phyloP scores from a whole-genome alignment of 1,140 invertebrate species.

The Yoshiicerus persimilis region DNA sequence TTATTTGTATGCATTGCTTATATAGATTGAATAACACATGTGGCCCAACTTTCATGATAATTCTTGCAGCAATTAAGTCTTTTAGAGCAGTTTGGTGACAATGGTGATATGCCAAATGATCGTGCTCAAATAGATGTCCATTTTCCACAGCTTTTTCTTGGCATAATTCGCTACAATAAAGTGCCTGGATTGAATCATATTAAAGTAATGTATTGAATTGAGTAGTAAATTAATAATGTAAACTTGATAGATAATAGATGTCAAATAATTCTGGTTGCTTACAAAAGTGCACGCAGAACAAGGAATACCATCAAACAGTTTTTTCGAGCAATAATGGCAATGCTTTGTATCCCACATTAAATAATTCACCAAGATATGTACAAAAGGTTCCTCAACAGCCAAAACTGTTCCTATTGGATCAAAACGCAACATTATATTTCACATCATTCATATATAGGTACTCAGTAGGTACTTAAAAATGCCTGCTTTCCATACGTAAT shows the following conservation, averaged over 20 bases:
- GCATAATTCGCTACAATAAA: slow-evolving; percentile 37
- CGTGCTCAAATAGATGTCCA: slow-evolving; percentile 30
- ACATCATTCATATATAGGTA: too few species aligned
- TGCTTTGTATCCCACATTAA: slow-evolving; percentile 28
- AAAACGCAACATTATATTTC: not conserved
- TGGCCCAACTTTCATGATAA: not conserved
- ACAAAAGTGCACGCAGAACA: slow-evolving; percentile 43
- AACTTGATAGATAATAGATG: not conserved
- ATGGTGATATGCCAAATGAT: not conserved
- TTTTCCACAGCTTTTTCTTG: not conserved
- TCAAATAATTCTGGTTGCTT: not conserved
- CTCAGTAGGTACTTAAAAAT: too few species aligned
- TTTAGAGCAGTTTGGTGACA: not conserved
- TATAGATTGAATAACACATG: not conserved
- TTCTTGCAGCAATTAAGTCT: slow-evolving; percentile 12
- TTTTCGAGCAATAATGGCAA: slow-evolving; percentile 33
- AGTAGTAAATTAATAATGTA: too few species aligned
- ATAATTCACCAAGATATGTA: slow-evolving; percentile 9
- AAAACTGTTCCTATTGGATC: slow-evolving; percentile 30
- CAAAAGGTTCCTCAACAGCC: slow-evolving; percentile 38
- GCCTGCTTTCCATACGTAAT: too few species aligned
- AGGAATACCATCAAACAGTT: slow-evolving; percentile 25
- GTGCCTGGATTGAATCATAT: slow-evolving; percentile 30
- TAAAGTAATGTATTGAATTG: too few species aligned
- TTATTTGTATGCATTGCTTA: not conserved